Evolutionary conservation across 2,113 vertebrate genomes (phyloP).

Genomic region (Phrynosoma blainvillii): DNA sequence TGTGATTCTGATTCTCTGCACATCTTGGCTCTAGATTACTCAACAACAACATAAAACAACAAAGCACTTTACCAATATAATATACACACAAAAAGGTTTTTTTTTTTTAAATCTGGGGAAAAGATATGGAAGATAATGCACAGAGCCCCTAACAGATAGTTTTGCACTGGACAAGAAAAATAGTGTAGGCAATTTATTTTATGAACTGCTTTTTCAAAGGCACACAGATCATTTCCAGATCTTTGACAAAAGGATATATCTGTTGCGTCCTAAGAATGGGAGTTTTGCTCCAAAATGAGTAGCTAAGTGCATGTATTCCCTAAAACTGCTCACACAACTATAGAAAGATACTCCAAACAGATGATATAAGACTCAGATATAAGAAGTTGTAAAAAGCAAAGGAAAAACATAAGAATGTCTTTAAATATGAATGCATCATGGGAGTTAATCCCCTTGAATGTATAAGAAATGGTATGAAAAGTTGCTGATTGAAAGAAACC

Average conservation of each 20-base stretch:
- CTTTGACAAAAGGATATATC: neutral
- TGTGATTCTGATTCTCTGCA: neutral
- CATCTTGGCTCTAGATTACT: neutral
- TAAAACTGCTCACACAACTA: neutral
- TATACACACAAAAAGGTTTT: neutral
- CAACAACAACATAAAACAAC: neutral
- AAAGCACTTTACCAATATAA: slow-evolving; percentile 3
- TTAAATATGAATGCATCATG: slow-evolving; percentile 3
- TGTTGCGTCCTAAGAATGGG: slow-evolving; percentile 24
- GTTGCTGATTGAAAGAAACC: neutral
- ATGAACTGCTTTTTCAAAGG: neutral
- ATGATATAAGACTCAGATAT: slow-evolving; percentile 9
- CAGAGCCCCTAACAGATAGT: slow-evolving; percentile 14
- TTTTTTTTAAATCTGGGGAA: neutral
- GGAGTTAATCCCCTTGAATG: neutral
- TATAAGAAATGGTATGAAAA: neutral
- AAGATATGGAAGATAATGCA: slow-evolving; percentile 14
- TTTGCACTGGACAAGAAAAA: neutral
- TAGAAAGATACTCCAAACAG: neutral
- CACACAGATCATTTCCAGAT: neutral
- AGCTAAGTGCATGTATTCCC: neutral
- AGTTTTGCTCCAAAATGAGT: neutral
- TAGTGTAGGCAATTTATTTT: neutral
- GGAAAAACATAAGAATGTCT: neutral
- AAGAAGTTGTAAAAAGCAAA: slow-evolving; percentile 4